Evolutionary conservation across 53 echinoderm and acorn worm species (phyloP).

Genomic region (Actinopyga echinites): DNA sequence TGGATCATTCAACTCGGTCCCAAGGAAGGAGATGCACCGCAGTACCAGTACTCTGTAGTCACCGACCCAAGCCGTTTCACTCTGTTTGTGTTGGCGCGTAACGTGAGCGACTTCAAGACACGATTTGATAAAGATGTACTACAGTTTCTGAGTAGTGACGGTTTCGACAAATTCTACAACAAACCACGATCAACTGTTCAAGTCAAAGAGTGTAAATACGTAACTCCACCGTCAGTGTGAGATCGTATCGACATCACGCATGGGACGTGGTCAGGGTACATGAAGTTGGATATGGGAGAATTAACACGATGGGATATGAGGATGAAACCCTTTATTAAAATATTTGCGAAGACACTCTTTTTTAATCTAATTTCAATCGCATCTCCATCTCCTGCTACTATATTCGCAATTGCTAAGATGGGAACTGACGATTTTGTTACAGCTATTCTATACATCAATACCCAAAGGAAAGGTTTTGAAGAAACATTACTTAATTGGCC

Average conservation of each 20-base stretch:
- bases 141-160: conserved; percentile 48
- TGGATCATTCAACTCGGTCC: conserved; percentile 74
- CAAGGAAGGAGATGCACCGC: not conserved
- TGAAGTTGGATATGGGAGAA: too few relatives aligned
- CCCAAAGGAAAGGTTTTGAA: too few relatives aligned
- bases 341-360: too few relatives aligned
- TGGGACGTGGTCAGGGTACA: not conserved
- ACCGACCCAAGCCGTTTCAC: conserved; percentile 56
- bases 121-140: conserved; percentile 53
- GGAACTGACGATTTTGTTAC: too few relatives aligned
- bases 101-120: conserved; percentile 51
- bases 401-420: too few relatives aligned
- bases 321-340: too few relatives aligned
- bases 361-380: too few relatives aligned
- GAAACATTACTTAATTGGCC: too few relatives aligned
- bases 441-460: too few relatives aligned
- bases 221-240: not conserved
- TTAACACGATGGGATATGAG: too few relatives aligned
- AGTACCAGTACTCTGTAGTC: conserved; percentile 77
- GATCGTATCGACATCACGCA: not conserved
- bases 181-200: conserved; percentile 57
- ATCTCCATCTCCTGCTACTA: too few relatives aligned
- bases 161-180: conserved; percentile 65
- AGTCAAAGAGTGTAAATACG: conserved; percentile 57
- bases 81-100: conserved; percentile 68